A percentile compares a stretch with the other conserved stretches of the same genome.
Conservation (phyloP, 2,888 invertebrate genomes). For the Orthosia gothica region DNA sequence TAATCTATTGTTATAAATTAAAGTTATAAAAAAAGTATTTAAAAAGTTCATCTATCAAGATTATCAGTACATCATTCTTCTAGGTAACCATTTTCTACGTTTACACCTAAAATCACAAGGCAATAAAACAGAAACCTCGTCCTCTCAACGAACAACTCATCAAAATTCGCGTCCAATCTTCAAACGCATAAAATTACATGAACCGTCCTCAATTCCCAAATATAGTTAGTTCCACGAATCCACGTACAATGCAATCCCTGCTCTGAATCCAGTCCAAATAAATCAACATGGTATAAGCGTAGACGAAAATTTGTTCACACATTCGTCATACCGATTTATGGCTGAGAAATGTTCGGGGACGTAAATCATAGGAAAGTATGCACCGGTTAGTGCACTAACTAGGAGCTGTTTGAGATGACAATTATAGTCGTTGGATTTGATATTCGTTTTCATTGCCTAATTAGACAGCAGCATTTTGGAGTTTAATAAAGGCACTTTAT, state of each 20-base stretch:
- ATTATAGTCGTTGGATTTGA: background rate
- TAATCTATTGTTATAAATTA: background rate
- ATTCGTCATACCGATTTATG: slow-evolving; percentile 68
- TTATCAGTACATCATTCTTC: background rate
- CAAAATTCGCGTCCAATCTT: slow-evolving; percentile 43
- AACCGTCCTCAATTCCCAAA: slow-evolving; percentile 61
- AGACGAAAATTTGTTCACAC: slow-evolving; percentile 63
- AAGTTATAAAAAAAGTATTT: background rate
- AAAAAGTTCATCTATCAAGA: background rate
- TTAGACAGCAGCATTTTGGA: background rate
- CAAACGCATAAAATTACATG: slow-evolving; percentile 56
- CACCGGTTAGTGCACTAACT: slow-evolving; percentile 31
- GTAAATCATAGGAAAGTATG: slow-evolving; percentile 59
- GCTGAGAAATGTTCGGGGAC: slow-evolving; percentile 32
- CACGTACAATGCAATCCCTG: slow-evolving; percentile 48
- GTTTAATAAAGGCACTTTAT: background rate
- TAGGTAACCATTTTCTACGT: background rate
- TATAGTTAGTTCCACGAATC: slow-evolving; percentile 54
- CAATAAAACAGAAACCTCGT: slow-evolving; percentile 25
- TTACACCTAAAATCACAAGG: slow-evolving; percentile 5
- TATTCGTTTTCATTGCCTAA: background rate
- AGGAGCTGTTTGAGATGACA: background rate
- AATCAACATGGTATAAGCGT: slow-evolving; percentile 46
- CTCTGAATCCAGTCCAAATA: slow-evolving; percentile 53
- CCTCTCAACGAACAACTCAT: slow-evolving; percentile 42